Evolutionary conservation across 2,888 invertebrate genomes (phyloP).

Genomic region (Ochropacha duplaris): DNA sequence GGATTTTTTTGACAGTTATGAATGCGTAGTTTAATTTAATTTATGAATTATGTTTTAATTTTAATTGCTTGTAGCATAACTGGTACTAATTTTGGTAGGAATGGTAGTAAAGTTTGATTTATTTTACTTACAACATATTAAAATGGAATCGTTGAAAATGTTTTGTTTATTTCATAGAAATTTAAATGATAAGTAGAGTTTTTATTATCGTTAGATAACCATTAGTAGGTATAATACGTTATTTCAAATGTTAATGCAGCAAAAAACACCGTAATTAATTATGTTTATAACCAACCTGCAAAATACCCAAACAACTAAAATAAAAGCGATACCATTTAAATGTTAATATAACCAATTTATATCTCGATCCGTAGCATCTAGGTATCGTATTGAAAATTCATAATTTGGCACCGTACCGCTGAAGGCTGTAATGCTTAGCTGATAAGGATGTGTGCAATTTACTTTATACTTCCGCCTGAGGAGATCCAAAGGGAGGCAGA

Average conservation of each 20-base stretch:
- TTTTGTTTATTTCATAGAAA: background rate
- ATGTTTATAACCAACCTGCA: background rate
- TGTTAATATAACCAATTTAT: slow-evolving; percentile 38
- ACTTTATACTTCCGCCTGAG: slow-evolving; percentile 46
- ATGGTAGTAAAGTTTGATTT: slow-evolving; percentile 3
- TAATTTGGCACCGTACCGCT: slow-evolving; percentile 47
- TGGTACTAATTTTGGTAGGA: slow-evolving; percentile 10
- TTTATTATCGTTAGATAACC: background rate
- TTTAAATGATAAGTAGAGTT: background rate
- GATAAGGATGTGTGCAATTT: slow-evolving; percentile 66
- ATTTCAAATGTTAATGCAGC: no score
- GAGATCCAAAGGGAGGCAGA: slow-evolving; percentile 36
- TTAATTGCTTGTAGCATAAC: slow-evolving; percentile 11
- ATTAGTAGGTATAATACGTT: no score
- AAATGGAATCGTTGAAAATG: slow-evolving; percentile 19
- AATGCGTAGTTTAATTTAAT: slow-evolving; percentile 6
- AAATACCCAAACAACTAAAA: slow-evolving; percentile 1
- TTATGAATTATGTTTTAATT: slow-evolving; percentile 8
- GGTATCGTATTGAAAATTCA: slow-evolving; percentile 56
- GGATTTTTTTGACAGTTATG: slow-evolving; percentile 15
- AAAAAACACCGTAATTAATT: no score
- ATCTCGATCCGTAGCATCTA: slow-evolving; percentile 38
- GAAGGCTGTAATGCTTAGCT: slow-evolving; percentile 22
- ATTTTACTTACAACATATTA: slow-evolving; percentile 11
- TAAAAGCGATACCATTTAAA: slow-evolving; percentile 32